Evolutionary conservation across 2,888 invertebrate species (phyloP).

Genomic region (Eumacrocentrus americanus): DNA sequence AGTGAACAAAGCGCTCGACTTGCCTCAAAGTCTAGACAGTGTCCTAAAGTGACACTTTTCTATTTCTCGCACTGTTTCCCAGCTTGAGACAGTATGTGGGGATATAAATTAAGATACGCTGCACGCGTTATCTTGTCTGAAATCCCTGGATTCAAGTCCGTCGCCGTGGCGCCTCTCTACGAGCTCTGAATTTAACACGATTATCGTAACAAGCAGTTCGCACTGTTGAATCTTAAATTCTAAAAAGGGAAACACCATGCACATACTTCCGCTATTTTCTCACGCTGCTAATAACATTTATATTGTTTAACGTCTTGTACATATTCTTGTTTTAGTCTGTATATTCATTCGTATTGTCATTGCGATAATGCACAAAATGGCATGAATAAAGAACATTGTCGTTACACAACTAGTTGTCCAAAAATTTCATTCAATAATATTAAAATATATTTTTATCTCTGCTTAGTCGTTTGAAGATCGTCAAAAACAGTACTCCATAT

Average conservation of each 20-base stretch:
- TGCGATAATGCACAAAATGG: slow-evolving; percentile 39
- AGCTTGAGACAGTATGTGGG: neutral
- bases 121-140: slow-evolving; percentile 9
- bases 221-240: slow-evolving; percentile 10
- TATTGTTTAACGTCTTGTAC: too few species aligned
- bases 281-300: neutral
- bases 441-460: neutral
- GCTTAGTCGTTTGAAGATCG: neutral
- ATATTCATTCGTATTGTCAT: slow-evolving; percentile 37
- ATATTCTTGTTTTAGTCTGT: slow-evolving; percentile 7
- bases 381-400: slow-evolving; percentile 8
- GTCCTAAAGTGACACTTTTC: too few species aligned
- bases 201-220: slow-evolving; percentile 14
- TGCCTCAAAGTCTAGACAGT: too few species aligned
- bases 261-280: slow-evolving; percentile 3
- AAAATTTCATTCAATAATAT: neutral
- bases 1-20: too few species aligned
- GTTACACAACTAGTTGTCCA: neutral
- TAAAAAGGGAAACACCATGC: slow-evolving; percentile 5
- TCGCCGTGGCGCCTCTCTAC: slow-evolving; percentile 10
- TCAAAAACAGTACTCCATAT: neutral
- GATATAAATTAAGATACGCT: slow-evolving; percentile 8
- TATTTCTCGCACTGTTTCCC: too few species aligned
- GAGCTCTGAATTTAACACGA: slow-evolving; percentile 17
- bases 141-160: slow-evolving; percentile 9